phyloP scores from a whole-genome alignment of 2,113 vertebrate species.

The chimpanzee (Pan troglodytes) region DNA sequence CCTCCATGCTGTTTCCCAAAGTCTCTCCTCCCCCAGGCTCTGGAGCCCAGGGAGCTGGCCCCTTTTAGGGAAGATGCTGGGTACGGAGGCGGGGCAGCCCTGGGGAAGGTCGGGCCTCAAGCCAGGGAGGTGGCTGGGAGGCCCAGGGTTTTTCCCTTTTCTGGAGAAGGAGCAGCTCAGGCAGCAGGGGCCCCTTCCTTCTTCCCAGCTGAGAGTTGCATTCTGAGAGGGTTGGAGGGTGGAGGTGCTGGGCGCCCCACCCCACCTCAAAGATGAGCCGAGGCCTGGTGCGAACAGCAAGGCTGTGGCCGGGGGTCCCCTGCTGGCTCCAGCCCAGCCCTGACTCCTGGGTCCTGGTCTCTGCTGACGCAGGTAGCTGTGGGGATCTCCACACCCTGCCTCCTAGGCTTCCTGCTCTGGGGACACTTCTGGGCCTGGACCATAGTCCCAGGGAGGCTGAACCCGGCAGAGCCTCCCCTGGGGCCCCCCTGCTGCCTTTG shows the following conservation, averaged over 20 bases:
- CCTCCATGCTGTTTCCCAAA: not conserved
- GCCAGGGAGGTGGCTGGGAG: slow-evolving; percentile 28
- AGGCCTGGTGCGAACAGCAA: accelerated
- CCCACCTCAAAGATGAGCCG: not conserved
- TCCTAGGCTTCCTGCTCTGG: accelerated
- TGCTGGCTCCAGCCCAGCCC: not conserved
- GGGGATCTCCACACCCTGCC: no score
- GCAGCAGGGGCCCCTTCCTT: not conserved
- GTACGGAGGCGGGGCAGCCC: slow-evolving; percentile 13
- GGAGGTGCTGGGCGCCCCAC: not conserved
- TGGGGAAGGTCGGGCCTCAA: not conserved
- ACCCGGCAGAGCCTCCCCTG: accelerated
- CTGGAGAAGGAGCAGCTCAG: slow-evolving; percentile 50
- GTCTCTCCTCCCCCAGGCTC: not conserved
- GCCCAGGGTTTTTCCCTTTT: slow-evolving; percentile 71
- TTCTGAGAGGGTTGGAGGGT: not conserved
- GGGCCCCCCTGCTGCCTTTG: accelerated
- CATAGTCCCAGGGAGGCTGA: accelerated
- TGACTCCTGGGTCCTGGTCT: not conserved
- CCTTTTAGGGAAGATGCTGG: slow-evolving; percentile 72
- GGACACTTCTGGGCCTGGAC: not conserved
- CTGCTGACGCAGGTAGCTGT: not conserved
- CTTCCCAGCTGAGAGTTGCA: not conserved
- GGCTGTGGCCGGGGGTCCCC: not conserved
- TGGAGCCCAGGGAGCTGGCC: not conserved